These are phyloP conservation scores for Lepus timidus DNA, from an alignment of 2,113 vertebrate species.

Conservation along the genomic window DNA sequence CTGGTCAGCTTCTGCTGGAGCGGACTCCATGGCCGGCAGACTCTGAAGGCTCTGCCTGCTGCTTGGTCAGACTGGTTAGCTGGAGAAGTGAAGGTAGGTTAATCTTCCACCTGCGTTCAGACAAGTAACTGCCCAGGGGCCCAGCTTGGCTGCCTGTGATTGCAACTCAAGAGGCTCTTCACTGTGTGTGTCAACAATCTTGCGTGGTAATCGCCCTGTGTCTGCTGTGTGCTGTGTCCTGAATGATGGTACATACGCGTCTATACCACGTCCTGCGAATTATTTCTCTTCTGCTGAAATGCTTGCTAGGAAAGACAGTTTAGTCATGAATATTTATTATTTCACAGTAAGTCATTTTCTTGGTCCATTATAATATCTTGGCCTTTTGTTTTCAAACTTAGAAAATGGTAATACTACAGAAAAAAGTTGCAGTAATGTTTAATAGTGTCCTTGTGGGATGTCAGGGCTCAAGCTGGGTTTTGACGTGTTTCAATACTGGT, in stretches of 20 bases:
- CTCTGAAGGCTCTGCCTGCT: not conserved
- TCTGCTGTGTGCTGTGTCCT: not conserved
- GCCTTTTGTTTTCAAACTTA: slow-evolving; percentile 51
- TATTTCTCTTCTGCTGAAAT: slow-evolving; percentile 54
- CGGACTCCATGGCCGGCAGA: not conserved
- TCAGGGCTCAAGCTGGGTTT: not conserved
- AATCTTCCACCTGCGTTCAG: slow-evolving; percentile 54
- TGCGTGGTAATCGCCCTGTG: not conserved
- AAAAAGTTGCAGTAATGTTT: not conserved
- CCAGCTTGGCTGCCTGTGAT: not conserved
- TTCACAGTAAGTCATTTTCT: slow-evolving; percentile 24
- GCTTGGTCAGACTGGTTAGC: not conserved
- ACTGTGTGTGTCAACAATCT: slow-evolving; percentile 34
- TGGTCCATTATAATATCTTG: slow-evolving; percentile 5
- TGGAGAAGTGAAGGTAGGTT: slow-evolving; percentile 1
- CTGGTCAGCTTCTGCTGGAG: not conserved
- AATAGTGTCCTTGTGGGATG: not conserved
- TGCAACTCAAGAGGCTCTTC: slow-evolving; percentile 9
- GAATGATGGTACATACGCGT: not conserved
- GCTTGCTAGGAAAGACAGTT: not conserved
- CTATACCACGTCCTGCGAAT: not conserved
- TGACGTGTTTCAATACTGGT: not conserved
- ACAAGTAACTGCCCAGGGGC: not conserved
- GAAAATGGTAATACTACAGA: not conserved
- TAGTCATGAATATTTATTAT: slow-evolving; percentile 19